A percentile compares a stretch with the other conserved stretches of the same genome.
Evolutionary conservation across 23 tunicate species (phyloP).

Genomic region (Ascidia mentula): DNA sequence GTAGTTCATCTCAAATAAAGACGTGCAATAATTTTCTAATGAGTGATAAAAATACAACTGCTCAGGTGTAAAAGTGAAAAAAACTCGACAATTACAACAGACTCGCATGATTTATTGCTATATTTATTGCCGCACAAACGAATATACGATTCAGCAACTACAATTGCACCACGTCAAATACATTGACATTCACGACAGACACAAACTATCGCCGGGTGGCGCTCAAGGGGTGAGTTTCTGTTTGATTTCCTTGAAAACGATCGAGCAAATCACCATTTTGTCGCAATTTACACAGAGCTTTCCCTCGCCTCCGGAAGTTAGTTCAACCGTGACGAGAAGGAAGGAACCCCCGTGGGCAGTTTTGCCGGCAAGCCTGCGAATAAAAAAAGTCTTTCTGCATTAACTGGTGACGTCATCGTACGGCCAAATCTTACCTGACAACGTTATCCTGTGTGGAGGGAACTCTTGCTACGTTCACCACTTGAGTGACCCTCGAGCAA

Average conservation of each 20-base stretch:
- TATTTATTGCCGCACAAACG: background rate
- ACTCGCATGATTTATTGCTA: too few species aligned
- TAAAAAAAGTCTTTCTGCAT: background rate
- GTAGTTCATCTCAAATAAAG: too few species aligned
- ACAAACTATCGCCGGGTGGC: background rate
- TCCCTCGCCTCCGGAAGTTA: conserved; percentile 11
- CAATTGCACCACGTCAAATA: conserved; percentile 11
- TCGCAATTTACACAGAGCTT: conserved; percentile 78
- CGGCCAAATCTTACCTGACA: conserved; percentile 39
- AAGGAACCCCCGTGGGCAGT: conserved; percentile 60
- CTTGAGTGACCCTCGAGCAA: conserved; percentile 28
- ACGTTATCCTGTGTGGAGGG: conserved; percentile 72
- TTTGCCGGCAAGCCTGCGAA: conserved; percentile 79
- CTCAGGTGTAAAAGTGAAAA: too few species aligned
- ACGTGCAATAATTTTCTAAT: too few species aligned
- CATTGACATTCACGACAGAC: too few species aligned
- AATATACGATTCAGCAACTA: background rate
- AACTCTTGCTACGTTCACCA: conserved; percentile 70
- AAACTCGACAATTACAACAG: too few species aligned
- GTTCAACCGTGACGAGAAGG: conserved; percentile 48
- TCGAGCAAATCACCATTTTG: conserved; percentile 94
- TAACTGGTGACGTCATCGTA: background rate
- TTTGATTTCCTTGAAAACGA: conserved; percentile 80
- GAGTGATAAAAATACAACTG: too few species aligned
- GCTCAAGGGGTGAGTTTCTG: conserved; percentile 33